phyloP scores from a whole-genome alignment of 2,797 vertebrate genomes.

The Lacerta agilis region DNA sequence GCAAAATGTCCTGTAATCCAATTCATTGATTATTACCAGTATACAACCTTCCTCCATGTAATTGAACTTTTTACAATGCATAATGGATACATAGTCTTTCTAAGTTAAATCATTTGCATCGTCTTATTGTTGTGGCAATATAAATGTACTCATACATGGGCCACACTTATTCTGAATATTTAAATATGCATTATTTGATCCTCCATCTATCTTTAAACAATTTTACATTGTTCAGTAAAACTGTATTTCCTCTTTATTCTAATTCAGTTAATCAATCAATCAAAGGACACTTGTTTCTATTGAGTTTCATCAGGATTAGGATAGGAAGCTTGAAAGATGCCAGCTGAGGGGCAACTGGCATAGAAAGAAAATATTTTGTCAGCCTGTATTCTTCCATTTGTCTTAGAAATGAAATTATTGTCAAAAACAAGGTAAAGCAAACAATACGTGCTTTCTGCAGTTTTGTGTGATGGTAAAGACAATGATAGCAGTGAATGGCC shows the following conservation, averaged over 20 bases:
- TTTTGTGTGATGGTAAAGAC: neutral
- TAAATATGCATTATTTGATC: neutral
- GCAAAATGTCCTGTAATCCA: neutral
- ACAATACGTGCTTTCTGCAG: neutral
- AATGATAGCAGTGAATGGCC: no score
- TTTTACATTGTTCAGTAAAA: neutral
- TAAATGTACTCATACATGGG: neutral
- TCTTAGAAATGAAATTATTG: neutral
- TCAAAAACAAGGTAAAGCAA: conserved; percentile 9
- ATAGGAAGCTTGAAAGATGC: conserved; percentile 2
- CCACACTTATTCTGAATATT: neutral
- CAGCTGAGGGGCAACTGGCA: conserved; percentile 7
- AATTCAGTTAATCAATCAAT: neutral
- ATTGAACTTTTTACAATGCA: no score
- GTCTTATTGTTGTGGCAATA: no score
- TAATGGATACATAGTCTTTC: no score
- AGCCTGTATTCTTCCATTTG: conserved; percentile 11
- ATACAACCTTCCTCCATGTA: no score
- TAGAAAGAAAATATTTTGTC: conserved; percentile 13
- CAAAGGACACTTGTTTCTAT: neutral
- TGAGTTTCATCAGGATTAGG: neutral
- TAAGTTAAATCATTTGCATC: no score
- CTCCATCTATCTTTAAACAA: no score
- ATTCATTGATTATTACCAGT: neutral
- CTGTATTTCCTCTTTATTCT: neutral